Evolutionary conservation across 2,797 vertebrate genomes (phyloP).

Genomic region (Gymnothorax reevesii): DNA sequence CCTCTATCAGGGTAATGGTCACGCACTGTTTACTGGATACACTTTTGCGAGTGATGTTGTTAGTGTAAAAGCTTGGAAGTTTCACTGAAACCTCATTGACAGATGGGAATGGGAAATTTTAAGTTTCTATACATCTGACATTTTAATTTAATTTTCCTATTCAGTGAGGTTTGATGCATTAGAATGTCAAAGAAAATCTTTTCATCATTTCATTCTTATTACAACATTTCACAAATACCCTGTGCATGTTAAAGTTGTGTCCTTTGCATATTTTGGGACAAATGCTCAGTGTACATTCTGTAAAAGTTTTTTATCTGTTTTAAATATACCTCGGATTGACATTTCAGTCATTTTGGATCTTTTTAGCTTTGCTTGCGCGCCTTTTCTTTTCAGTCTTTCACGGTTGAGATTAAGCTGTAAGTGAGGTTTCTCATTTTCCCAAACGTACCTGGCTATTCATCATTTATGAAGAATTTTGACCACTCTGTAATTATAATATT

Average conservation of each 20-base stretch:
- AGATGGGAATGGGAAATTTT: too few relatives aligned
- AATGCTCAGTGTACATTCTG: not conserved
- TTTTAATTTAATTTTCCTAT: too few relatives aligned
- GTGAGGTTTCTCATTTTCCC: not conserved
- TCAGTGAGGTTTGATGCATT: not conserved
- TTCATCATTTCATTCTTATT: not conserved
- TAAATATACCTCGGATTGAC: not conserved
- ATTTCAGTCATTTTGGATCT: not conserved
- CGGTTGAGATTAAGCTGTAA: not conserved
- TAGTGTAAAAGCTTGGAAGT: too few relatives aligned
- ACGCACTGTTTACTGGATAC: not conserved
- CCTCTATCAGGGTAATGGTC: not conserved
- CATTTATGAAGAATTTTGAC: not conserved
- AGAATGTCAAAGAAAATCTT: not conserved
- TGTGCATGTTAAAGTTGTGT: not conserved
- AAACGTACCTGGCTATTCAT: constrained; percentile 10
- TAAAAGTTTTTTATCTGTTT: not conserved
- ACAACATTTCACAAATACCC: not conserved
- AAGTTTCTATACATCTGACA: too few relatives aligned
- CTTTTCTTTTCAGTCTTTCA: not conserved
- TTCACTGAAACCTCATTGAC: too few relatives aligned
- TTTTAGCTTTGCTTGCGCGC: too few relatives aligned
- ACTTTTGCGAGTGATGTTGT: not conserved
- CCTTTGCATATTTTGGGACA: not conserved
- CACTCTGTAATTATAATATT: constrained; percentile 23